Base-by-base conservation (phyloP, 1,140 invertebrate species). In the Lordiphosa clarofinis region DNA sequence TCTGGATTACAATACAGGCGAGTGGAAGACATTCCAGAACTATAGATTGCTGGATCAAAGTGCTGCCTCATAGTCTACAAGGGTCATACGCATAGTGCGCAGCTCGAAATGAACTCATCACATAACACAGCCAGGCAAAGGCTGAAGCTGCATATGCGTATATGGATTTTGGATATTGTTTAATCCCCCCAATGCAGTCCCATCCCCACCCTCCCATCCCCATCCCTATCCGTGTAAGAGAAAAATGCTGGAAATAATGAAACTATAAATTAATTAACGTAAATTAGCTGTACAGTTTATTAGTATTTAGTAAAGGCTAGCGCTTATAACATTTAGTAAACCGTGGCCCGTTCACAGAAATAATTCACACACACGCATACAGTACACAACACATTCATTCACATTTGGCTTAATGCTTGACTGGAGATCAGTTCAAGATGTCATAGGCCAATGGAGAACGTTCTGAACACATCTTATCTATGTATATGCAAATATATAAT, bases 1-100 rank as follows among this genome's bases (percentile, higher is more conserved):
- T 88, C 95, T 96, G 94, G 96, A 96, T 87, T 96, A 96, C 87
- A 93, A 92, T 49, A 95, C 94, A 38, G 95, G 95, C 11, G 95
- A 96, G 89, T 96, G 95, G 94, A 95, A 96, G 86, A 91, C 94
- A 63, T 94, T 96, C 71, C 94, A 95, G 75, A 96, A 96, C 74
- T 92, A 91, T 69, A 89, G 92, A 56, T 86, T 91, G 33, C 87
- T 91, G 37, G 90, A 89, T 57, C 88, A 89, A 66, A 86, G 31
- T 24, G 68, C 73, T 10, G 78, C 78, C 60, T 84, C 78, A 65
- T 84, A 84, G 78, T 84, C 78, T 48, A 76, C 78, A 49, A 84
- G 73, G 73, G 69, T 84, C 38, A 82, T 82, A 84, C 76, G 76
- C 69, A 79, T 79, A 39, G 78, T 82, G 39, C 78, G 76, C 60